A percentile compares a stretch with the other conserved stretches of the same genome.
phyloP scores from a whole-genome alignment of 2,797 vertebrate species.

The Chiroxiphia lanceolata region DNA sequence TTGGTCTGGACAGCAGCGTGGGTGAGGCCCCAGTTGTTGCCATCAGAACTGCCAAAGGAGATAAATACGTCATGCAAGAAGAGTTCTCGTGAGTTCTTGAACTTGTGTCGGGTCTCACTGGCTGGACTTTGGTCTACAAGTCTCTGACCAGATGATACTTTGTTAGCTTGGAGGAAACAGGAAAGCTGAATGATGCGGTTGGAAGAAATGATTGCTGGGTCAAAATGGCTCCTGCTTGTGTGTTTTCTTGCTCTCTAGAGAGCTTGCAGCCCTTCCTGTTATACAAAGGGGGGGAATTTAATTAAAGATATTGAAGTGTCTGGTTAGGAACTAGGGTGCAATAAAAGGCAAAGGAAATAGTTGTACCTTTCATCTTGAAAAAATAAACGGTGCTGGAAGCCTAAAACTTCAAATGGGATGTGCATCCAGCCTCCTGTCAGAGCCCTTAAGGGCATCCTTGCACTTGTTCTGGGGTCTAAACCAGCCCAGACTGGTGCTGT shows the following conservation, averaged over 20 bases:
- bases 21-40: constrained; percentile 90
- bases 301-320: not conserved
- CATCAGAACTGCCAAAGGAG: constrained; percentile 88
- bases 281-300: not conserved
- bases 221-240: not conserved
- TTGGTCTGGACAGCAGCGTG: constrained; percentile 84
- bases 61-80: constrained; percentile 94
- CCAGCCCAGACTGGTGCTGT: not conserved
- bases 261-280: not conserved
- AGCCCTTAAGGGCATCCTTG: not conserved
- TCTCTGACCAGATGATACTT: not conserved
- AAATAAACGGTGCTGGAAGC: not conserved
- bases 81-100: constrained; percentile 90
- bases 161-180: not conserved
- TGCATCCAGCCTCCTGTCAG: not conserved
- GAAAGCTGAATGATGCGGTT: not conserved
- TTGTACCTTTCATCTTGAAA: not conserved
- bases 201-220: not conserved
- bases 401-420: not conserved
- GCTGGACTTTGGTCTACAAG: not conserved
- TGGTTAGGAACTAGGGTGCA: not conserved
- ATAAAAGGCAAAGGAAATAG: not conserved
- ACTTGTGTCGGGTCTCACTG: not conserved
- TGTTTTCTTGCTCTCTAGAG: not conserved
- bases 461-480: not conserved